Percentiles rank a stretch among this genome's conserved stretches.
Conservation (phyloP, 2,888 invertebrate genomes). For the Apotomis capreana region DNA sequence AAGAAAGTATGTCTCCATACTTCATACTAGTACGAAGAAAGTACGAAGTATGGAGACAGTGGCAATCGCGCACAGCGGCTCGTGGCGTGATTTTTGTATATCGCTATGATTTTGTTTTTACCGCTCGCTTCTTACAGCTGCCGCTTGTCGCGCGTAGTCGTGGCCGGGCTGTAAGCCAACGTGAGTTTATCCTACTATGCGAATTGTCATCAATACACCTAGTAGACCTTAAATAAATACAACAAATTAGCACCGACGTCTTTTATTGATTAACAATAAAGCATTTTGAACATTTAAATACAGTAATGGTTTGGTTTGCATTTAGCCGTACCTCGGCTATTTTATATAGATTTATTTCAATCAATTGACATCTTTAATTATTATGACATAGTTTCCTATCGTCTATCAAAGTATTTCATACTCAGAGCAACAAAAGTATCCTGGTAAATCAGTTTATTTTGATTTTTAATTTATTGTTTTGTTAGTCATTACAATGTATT, state of each 20-base stretch:
- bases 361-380: background rate
- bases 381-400: slow-evolving; percentile 2
- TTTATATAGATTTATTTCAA: background rate
- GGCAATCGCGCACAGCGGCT: too few species aligned
- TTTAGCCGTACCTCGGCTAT: background rate
- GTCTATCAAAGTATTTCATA: slow-evolving; percentile 18
- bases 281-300: slow-evolving; percentile 18
- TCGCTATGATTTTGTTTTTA: too few species aligned
- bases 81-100: too few species aligned
- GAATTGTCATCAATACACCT: background rate
- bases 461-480: slow-evolving; percentile 49
- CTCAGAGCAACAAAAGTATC: slow-evolving; percentile 22
- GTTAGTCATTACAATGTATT: slow-evolving; percentile 67
- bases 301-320: slow-evolving; percentile 16
- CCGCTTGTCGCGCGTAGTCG: too few species aligned
- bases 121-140: too few species aligned
- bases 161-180: background rate
- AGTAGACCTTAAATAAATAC: background rate
- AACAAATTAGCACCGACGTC: slow-evolving; percentile 17
- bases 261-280: slow-evolving; percentile 23
- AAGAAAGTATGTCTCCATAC: too few species aligned
- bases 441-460: slow-evolving; percentile 38
- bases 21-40: too few species aligned
- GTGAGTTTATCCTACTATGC: background rate
- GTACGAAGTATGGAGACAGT: too few species aligned